phyloP scores from a whole-genome alignment of 2,113 vertebrate genomes.

The Pyrgilauda ruficollis region DNA sequence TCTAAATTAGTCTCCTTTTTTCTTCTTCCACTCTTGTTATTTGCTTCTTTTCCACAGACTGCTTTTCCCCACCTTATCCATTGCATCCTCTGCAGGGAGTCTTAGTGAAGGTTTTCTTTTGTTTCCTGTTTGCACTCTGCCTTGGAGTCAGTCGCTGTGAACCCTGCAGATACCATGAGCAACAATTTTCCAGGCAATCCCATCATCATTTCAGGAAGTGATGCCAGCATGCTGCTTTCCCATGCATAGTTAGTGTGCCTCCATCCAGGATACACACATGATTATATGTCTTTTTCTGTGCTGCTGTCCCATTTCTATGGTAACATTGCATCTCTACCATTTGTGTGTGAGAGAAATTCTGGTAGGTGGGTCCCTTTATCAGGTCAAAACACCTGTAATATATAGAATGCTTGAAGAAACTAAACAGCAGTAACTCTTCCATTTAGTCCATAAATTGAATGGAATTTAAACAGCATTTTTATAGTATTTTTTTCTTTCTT shows the following conservation, averaged over 20 bases:
- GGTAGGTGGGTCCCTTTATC: neutral
- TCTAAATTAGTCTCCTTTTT: neutral
- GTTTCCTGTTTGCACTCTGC: neutral
- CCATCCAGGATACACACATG: neutral
- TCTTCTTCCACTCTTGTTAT: neutral
- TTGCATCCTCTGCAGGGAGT: neutral
- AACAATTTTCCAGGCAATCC: slow-evolving; percentile 30
- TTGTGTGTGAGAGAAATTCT: slow-evolving; percentile 6
- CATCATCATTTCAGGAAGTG: slow-evolving; percentile 19
- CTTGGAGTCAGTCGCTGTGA: neutral
- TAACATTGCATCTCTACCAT: neutral
- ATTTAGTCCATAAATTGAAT: neutral
- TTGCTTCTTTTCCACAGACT: neutral
- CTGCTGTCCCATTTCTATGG: slow-evolving; percentile 44
- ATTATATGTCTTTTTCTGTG: slow-evolving; percentile 6
- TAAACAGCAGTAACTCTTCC: neutral
- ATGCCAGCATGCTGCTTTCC: slow-evolving; percentile 18
- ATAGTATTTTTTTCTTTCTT: rapidly evolving
- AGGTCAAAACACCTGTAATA: neutral
- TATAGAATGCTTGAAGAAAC: neutral
- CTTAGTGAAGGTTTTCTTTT: neutral
- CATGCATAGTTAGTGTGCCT: slow-evolving; percentile 22
- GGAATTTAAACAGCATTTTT: neutral
- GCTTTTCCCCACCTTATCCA: neutral
- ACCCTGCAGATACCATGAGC: neutral